phyloP scores from a whole-genome alignment of 2,797 vertebrate species.

The Enteromius afrohamiltoni region DNA sequence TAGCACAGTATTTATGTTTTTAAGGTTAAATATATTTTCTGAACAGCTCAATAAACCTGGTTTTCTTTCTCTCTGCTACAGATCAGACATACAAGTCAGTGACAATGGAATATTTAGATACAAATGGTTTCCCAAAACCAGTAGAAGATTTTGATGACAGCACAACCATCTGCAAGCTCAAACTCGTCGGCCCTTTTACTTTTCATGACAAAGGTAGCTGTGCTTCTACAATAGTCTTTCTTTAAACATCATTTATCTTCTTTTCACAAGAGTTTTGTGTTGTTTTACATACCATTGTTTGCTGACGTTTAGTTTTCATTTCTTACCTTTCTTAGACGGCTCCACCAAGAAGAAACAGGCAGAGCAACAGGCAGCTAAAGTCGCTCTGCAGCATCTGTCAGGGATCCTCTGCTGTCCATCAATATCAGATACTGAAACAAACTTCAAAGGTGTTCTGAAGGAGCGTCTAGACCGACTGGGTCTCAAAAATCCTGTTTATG shows the following conservation, averaged over 20 bases:
- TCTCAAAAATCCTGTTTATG: constrained; percentile 43
- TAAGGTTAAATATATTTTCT: background rate
- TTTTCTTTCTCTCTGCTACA: constrained; percentile 20
- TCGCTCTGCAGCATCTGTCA: constrained; percentile 57
- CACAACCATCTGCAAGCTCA: constrained; percentile 55
- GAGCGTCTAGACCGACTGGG: constrained; percentile 53
- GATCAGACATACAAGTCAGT: constrained; percentile 46
- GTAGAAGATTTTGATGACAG: constrained; percentile 39
- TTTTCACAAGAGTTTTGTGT: background rate
- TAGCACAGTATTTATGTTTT: background rate
- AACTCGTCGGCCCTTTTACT: constrained; percentile 50
- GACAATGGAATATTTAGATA: constrained; percentile 54
- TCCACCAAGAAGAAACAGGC: constrained; percentile 59
- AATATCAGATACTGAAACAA: constrained; percentile 24
- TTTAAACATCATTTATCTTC: background rate
- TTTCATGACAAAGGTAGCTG: constrained; percentile 59
- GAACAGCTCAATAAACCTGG: background rate
- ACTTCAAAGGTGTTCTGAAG: constrained; percentile 60
- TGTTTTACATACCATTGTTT: background rate
- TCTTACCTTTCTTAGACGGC: constrained; percentile 47
- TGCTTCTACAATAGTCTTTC: background rate
- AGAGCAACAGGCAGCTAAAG: constrained; percentile 64
- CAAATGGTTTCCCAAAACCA: constrained; percentile 33
- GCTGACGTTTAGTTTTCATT: background rate
- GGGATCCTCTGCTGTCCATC: constrained; percentile 46